These are phyloP conservation scores for Pseudochaenichthys georgianus DNA, from an alignment of 2,797 vertebrate species.

Conservation along the genomic window DNA sequence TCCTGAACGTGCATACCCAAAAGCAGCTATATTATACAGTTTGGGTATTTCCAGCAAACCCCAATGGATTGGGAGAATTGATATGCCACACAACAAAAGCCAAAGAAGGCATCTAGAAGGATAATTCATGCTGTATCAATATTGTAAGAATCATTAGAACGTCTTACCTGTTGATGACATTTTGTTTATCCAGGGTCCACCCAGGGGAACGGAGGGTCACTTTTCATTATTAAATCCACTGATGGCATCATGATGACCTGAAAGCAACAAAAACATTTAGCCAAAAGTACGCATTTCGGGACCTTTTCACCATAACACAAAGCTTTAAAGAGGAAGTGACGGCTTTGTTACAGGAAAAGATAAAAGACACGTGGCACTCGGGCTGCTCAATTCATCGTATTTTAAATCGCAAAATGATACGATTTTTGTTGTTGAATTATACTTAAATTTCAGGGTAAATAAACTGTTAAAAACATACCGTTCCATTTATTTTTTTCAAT, in stretches of 20 bases:
- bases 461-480: too few relatives aligned
- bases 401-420: too few relatives aligned
- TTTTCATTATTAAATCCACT: slow-evolving; percentile 44
- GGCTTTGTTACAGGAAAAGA: not conserved
- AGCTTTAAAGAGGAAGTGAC: not conserved
- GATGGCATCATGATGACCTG: slow-evolving; percentile 37
- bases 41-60: not conserved
- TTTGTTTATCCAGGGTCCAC: slow-evolving; percentile 61
- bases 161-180: slow-evolving; percentile 50
- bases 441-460: too few relatives aligned
- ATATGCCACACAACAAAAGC: not conserved
- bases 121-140: not conserved
- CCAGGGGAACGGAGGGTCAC: slow-evolving; percentile 4
- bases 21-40: not conserved
- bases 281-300: not conserved
- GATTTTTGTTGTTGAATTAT: too few relatives aligned
- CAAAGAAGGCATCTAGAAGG: not conserved
- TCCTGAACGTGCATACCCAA: not conserved
- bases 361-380: not conserved
- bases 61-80: not conserved
- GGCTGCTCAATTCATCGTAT: too few relatives aligned
- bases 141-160: not conserved
- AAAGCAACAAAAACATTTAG: slow-evolving; percentile 15
- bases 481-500: too few relatives aligned
- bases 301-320: not conserved